Conservation (phyloP, 2,797 vertebrate genomes). For the Myotis planiceps region DNA sequence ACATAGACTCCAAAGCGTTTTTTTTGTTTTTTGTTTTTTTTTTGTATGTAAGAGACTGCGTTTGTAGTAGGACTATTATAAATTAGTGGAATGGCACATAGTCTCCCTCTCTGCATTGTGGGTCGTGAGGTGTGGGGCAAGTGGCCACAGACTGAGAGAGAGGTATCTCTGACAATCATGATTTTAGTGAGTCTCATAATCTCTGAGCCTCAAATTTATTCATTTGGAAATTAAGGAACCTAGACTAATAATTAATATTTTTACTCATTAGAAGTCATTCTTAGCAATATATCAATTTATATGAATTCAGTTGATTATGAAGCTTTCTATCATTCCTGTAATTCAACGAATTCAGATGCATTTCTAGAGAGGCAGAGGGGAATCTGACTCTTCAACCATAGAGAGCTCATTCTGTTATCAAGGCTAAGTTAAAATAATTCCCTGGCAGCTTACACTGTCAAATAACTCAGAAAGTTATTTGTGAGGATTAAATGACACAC, state of each 20-base stretch:
- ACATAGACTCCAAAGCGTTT: neutral
- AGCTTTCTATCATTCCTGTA: neutral
- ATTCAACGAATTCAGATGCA: neutral
- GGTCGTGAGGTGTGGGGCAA: neutral
- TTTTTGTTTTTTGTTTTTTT: no score
- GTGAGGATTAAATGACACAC: slow-evolving; percentile 19
- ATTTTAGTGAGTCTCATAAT: neutral
- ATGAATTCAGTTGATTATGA: neutral
- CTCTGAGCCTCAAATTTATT: neutral
- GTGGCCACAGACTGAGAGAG: neutral
- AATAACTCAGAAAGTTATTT: neutral
- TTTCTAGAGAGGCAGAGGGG: neutral
- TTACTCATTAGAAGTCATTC: neutral
- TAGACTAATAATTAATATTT: neutral
- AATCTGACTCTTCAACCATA: neutral
- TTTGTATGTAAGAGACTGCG: neutral
- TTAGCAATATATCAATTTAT: neutral
- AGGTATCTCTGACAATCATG: neutral
- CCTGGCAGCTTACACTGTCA: neutral
- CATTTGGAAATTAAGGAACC: neutral
- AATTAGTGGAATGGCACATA: neutral
- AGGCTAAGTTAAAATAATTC: slow-evolving; percentile 1
- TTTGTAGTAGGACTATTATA: neutral
- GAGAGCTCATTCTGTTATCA: neutral
- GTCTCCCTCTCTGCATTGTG: neutral